Conservation (phyloP, 2,888 invertebrate genomes). For the Synergus itoensis region DNA sequence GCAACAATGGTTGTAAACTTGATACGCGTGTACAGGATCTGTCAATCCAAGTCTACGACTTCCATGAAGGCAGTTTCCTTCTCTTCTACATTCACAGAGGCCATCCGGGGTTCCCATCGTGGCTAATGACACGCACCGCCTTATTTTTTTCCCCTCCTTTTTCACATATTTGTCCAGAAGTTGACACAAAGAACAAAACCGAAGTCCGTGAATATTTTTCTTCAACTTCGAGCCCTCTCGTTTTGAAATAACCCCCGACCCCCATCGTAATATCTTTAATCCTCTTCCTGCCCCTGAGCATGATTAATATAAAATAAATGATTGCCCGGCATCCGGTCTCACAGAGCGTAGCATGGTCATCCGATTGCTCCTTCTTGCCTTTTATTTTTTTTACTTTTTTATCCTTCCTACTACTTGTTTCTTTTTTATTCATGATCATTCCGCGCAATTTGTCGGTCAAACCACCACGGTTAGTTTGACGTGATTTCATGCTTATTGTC, state of each 20-base stretch:
- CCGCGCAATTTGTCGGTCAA: constrained; percentile 76
- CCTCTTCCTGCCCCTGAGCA: constrained; percentile 70
- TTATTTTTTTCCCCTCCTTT: constrained; percentile 60
- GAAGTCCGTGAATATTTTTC: constrained; percentile 51
- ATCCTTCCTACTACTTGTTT: constrained; percentile 58
- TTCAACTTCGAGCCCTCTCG: constrained; percentile 45
- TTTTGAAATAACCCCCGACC: constrained; percentile 47
- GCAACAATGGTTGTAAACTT: constrained; percentile 66
- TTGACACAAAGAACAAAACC: constrained; percentile 46
- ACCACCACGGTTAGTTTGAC: constrained; percentile 75
- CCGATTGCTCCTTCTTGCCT: constrained; percentile 60
- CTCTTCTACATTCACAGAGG: constrained; percentile 55
- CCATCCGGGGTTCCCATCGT: constrained; percentile 72
- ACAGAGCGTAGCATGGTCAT: constrained; percentile 64
- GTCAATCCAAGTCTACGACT: constrained; percentile 75
- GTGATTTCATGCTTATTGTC: constrained; percentile 76
- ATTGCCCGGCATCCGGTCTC: constrained; percentile 76
- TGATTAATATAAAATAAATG: constrained; percentile 77
- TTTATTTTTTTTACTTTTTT: constrained; percentile 59
- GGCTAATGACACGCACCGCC: constrained; percentile 76
- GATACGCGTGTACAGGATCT: constrained; percentile 69
- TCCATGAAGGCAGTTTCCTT: constrained; percentile 73
- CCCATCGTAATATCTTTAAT: constrained; percentile 48
- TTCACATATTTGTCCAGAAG: constrained; percentile 16
- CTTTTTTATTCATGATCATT: constrained; percentile 69